Base-by-base conservation (phyloP, 2,888 invertebrate species). In the Palloptera scutellata region DNA sequence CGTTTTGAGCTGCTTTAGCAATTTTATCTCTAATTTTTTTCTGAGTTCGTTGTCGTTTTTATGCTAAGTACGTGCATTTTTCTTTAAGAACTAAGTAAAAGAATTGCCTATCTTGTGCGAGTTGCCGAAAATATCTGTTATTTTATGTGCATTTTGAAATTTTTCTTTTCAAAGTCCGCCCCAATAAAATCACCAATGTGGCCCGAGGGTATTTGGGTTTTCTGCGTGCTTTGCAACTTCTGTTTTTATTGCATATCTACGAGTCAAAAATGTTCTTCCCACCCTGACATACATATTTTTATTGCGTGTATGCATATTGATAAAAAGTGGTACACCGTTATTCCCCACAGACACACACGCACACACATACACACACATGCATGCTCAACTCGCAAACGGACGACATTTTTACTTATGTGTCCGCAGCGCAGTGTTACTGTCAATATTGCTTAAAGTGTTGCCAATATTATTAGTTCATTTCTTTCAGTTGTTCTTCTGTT, bases 381-480 rank as follows among this genome's bases (percentile, higher is more conserved):
- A 30, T 30, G 30, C 30, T 30, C 19, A 8, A 3, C 54, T 13
- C 54, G 54, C 54, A 20, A 13, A 20, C 6, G 19, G 30, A 20
- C 19, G 19, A 20, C 19, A 8, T 40, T 55, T 55, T 55, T 55
- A 55, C 20, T 55, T 55, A 40, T 40, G 54, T 20, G 54, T 40
- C n/a, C 54, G 54, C 54, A 11, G 11, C 54, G 54, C 54, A 11
- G 11, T 59, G 17, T 45, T 19, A 11, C n/a, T 55, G 57, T 63
- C 63, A 45, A 43, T 48, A 48, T 45, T 55, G 54, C 54, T 63
- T 63, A 63, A 63, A 55, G 63, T 63, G 63, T 48, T 55, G 63
- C 63, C 55, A 48, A 63, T 55, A 30, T 40, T 63, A 45, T 63
- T 40, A 52, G 10, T 13, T 51, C 40, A 51, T 40, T 52, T 12